A percentile compares a stretch with the other conserved stretches of the same genome.
phyloP scores from a whole-genome alignment of 2,797 vertebrate species.

The Rhadinocentrus ornatus region DNA sequence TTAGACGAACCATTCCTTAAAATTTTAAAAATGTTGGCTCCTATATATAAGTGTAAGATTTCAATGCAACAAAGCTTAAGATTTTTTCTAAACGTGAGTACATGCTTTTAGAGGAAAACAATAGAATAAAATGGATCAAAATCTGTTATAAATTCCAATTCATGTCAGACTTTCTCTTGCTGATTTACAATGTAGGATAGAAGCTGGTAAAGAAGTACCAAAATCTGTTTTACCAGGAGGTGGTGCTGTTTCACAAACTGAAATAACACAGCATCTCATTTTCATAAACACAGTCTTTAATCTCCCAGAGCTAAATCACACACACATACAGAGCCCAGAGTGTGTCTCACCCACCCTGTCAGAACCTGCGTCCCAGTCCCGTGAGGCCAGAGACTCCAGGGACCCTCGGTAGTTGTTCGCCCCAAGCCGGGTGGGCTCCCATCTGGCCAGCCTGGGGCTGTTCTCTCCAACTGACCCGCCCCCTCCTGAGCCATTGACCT shows the following conservation, averaged over 20 bases:
- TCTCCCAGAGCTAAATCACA: conserved; percentile 5
- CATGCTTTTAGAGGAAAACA: no score
- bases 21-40: no score
- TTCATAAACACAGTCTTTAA: conserved; percentile 5
- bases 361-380: conserved; percentile 75
- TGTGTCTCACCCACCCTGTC: conserved; percentile 66
- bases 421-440: conserved; percentile 66
- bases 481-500: conserved; percentile 55
- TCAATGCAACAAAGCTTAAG: no score
- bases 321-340: background rate
- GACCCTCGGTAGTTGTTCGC: conserved; percentile 69
- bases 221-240: conserved; percentile 44
- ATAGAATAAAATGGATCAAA: background rate
- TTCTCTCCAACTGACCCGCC: conserved; percentile 55
- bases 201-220: background rate
- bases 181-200: background rate
- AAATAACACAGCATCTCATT: conserved; percentile 11
- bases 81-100: no score
- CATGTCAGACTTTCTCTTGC: background rate
- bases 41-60: no score
- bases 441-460: conserved; percentile 54
- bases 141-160: background rate
- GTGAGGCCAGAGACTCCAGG: conserved; percentile 76
- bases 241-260: conserved; percentile 50
- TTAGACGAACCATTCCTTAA: no score